Percentiles rank a stretch among this genome's conserved stretches.
Evolutionary conservation across 2,113 vertebrate genomes (phyloP).

Genomic region (Pholis gunnellus): DNA sequence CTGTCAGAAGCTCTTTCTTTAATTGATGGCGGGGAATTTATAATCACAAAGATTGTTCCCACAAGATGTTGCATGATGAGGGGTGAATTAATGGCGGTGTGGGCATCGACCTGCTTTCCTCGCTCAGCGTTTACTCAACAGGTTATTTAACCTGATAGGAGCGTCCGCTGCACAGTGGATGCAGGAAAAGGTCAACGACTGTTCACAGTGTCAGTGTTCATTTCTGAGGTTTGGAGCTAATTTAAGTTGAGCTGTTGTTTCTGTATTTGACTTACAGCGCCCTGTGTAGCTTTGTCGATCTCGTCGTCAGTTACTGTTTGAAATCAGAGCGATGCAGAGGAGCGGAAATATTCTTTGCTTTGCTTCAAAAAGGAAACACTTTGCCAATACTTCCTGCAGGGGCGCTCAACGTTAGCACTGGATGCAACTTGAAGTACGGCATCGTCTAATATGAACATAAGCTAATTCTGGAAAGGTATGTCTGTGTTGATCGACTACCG

Average conservation of each 20-base stretch:
- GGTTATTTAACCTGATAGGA: constrained; percentile 3
- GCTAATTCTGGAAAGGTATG: too few relatives aligned
- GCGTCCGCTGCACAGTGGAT: not conserved
- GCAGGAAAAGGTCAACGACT: not conserved
- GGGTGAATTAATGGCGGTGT: constrained; percentile 38
- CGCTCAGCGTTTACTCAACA: constrained; percentile 36
- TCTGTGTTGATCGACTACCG: not conserved
- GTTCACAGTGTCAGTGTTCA: not conserved
- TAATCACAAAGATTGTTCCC: constrained; percentile 26
- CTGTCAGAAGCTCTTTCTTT: constrained; percentile 39
- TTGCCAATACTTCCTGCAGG: too few relatives aligned
- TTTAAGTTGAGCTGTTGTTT: not conserved
- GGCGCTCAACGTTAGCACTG: too few relatives aligned
- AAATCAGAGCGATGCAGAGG: not conserved
- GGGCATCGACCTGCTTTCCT: constrained; percentile 3
- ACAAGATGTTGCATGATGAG: constrained; percentile 1
- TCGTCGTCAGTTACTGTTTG: not conserved
- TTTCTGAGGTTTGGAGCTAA: not conserved
- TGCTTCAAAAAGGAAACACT: too few relatives aligned
- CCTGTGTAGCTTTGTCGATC: not conserved
- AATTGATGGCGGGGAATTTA: constrained; percentile 11
- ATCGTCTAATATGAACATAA: too few relatives aligned
- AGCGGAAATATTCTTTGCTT: too few relatives aligned
- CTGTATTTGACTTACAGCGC: not conserved
- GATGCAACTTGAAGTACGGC: too few relatives aligned